These are phyloP conservation scores for Pyrocoelia pectoralis DNA, from an alignment of 2,888 invertebrate genomes.

Conservation along the genomic window DNA sequence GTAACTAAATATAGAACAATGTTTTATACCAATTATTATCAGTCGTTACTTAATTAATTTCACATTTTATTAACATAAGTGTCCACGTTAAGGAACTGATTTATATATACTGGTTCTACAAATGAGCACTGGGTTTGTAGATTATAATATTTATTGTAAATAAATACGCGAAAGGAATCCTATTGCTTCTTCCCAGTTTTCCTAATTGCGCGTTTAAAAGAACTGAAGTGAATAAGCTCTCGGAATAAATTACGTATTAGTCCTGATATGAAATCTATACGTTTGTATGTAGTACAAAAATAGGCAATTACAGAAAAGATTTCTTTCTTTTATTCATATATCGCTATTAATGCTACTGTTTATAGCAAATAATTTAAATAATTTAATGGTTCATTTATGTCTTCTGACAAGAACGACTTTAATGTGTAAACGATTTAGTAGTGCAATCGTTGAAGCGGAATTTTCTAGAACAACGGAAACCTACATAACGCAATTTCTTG, in stretches of 20 bases:
- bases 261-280: not conserved
- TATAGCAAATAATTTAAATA: constrained; percentile 30
- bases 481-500: not conserved
- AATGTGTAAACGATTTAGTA: constrained; percentile 20
- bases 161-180: not conserved
- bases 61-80: too few relatives aligned
- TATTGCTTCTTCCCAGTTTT: not conserved
- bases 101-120: too few relatives aligned
- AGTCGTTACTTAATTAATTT: too few relatives aligned
- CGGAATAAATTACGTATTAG: not conserved
- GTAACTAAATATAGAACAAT: too few relatives aligned
- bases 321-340: constrained; percentile 22
- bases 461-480: constrained; percentile 8
- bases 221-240: not conserved
- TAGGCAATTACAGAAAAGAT: not conserved
- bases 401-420: constrained; percentile 22
- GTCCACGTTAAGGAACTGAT: too few relatives aligned
- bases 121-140: too few relatives aligned
- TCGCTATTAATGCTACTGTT: constrained; percentile 16
- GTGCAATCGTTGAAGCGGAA: constrained; percentile 7
- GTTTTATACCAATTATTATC: too few relatives aligned
- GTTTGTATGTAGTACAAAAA: not conserved
- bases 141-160: not conserved
- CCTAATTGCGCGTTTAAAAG: not conserved
- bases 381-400: constrained; percentile 16